Conservation (phyloP, 1,140 invertebrate species). For the Drosophila erecta region DNA sequence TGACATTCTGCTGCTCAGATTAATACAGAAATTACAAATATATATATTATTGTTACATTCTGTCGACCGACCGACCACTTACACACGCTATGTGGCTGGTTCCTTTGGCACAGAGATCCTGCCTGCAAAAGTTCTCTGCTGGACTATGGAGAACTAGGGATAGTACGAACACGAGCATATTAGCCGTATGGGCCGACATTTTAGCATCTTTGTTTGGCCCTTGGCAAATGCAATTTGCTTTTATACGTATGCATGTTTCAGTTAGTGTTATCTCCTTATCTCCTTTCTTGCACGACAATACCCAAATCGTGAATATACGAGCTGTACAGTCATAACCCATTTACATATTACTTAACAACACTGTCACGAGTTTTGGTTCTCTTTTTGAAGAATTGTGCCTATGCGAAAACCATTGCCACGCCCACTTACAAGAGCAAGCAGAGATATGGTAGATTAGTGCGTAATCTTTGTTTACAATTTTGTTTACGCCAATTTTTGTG, state of each 20-base stretch:
- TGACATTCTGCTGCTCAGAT: neutral
- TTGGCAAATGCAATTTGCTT: neutral
- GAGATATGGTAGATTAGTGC: no score
- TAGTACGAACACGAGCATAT: neutral
- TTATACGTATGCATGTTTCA: neutral
- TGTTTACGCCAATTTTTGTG: slow-evolving; percentile 67
- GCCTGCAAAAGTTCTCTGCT: neutral
- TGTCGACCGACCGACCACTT: neutral
- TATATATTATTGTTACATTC: no score
- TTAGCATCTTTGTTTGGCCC: neutral
- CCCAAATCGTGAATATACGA: neutral
- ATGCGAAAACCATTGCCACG: no score
- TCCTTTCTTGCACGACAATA: neutral
- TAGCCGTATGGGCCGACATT: neutral
- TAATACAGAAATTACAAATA: neutral
- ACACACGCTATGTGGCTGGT: slow-evolving; percentile 12
- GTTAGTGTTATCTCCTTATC: neutral
- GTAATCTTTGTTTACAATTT: slow-evolving; percentile 57
- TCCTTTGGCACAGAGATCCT: neutral
- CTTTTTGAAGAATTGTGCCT: no score
- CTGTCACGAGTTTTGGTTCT: neutral
- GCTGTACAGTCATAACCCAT: neutral
- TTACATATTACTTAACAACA: neutral
- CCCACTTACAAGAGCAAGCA: no score
- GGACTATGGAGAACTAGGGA: neutral